A percentile compares a stretch with the other conserved stretches of the same genome.
phyloP scores from a whole-genome alignment of 92 coral and sea anemone genomes.

The Epizoanthus stellaris region DNA sequence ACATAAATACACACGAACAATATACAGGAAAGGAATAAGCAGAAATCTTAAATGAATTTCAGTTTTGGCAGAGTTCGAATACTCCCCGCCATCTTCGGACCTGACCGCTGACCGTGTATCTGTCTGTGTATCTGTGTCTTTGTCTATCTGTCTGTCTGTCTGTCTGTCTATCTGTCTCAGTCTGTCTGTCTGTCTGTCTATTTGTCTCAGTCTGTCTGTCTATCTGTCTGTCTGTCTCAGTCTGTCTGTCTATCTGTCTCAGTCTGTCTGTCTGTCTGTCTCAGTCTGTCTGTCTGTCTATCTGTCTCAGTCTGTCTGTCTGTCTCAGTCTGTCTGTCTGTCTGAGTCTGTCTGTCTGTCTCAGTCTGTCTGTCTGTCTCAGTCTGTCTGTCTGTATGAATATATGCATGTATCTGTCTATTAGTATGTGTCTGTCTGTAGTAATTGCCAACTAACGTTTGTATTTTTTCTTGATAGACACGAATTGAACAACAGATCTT shows the following conservation, averaged over 20 bases:
- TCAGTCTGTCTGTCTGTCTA: not conserved
- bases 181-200: not conserved
- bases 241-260: not conserved
- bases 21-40: too few relatives aligned
- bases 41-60: too few relatives aligned
- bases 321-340: not conserved
- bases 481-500: slow-evolving; percentile 93
- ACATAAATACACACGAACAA: too few relatives aligned
- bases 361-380: not conserved
- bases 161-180: too few relatives aligned
- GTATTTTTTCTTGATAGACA: slow-evolving; percentile 58
- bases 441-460: not conserved
- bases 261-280: not conserved
- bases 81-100: too few relatives aligned
- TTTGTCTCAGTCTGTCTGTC: too few relatives aligned
- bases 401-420: not conserved
- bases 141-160: too few relatives aligned
- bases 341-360: not conserved
- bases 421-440: not conserved
- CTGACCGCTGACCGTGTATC: not conserved
- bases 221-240: too few relatives aligned
- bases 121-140: too few relatives aligned
- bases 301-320: not conserved
- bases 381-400: not conserved
- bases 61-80: too few relatives aligned